Conservation (phyloP, 2,888 invertebrate genomes). For the Trichogramma evanescens region DNA sequence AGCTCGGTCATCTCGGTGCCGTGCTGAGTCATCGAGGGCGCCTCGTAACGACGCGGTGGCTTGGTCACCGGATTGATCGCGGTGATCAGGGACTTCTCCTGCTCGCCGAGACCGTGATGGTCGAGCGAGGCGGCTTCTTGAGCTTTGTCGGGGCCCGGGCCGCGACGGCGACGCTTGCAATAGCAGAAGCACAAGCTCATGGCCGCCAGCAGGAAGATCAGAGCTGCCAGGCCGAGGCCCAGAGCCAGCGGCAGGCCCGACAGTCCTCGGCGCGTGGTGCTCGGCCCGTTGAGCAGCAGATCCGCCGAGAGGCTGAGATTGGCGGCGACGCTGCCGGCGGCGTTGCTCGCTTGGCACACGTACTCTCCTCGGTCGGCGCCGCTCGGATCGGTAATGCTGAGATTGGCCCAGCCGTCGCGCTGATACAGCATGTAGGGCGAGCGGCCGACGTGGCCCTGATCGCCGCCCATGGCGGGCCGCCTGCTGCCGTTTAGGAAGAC, state of each 20-base stretch:
- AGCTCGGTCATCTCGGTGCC: slow-evolving; percentile 77
- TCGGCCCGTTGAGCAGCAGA: slow-evolving; percentile 49
- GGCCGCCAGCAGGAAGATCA: slow-evolving; percentile 50
- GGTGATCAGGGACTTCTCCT: slow-evolving; percentile 77
- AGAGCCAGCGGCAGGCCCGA: slow-evolving; percentile 47
- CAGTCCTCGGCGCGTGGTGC: slow-evolving; percentile 54
- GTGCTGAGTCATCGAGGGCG: slow-evolving; percentile 65
- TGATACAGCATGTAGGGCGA: slow-evolving; percentile 30
- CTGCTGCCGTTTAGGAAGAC: slow-evolving; percentile 32
- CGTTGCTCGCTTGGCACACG: slow-evolving; percentile 73
- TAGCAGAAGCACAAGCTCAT: slow-evolving; percentile 54
- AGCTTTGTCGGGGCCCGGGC: slow-evolving; percentile 54
- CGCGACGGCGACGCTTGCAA: slow-evolving; percentile 49
- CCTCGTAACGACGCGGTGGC: slow-evolving; percentile 71
- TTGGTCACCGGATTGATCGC: slow-evolving; percentile 81
- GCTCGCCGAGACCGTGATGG: slow-evolving; percentile 71
- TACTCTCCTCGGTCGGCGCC: slow-evolving; percentile 66
- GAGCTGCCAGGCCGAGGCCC: slow-evolving; percentile 49
- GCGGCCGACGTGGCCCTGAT: slow-evolving; percentile 36
- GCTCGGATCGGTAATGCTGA: slow-evolving; percentile 61
- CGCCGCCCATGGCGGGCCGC: slow-evolving; percentile 42
- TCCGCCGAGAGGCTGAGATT: slow-evolving; percentile 58
- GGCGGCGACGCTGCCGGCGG: slow-evolving; percentile 71
- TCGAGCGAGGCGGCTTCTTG: slow-evolving; percentile 60
- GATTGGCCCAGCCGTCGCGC: slow-evolving; percentile 48